These are phyloP conservation scores for Sarcoramphus papa DNA, from an alignment of 2,797 vertebrate species.

Conservation along the genomic window DNA sequence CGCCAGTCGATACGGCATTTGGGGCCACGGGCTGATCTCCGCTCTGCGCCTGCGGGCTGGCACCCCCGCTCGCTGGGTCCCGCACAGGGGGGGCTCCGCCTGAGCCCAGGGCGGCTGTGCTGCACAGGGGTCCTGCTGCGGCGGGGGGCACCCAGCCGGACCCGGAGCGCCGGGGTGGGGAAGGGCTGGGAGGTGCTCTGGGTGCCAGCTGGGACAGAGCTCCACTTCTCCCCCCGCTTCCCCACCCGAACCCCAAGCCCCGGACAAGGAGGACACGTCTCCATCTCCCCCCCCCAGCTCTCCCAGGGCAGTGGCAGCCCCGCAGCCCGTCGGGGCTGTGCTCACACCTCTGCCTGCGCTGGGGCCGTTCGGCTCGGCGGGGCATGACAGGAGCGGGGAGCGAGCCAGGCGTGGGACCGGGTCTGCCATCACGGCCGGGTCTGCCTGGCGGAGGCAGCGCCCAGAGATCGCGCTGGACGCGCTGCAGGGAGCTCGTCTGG, in stretches of 20 bases:
- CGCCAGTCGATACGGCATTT: rapidly evolving
- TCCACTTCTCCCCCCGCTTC: background rate
- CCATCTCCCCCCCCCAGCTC: background rate
- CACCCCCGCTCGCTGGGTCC: background rate
- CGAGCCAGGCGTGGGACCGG: background rate
- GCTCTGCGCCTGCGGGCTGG: background rate
- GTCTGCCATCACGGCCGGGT: rapidly evolving
- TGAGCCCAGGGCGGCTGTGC: background rate
- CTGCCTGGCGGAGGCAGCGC: background rate
- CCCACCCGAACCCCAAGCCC: too few species aligned
- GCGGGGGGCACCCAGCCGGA: rapidly evolving
- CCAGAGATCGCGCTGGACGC: background rate
- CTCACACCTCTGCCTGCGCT: rapidly evolving
- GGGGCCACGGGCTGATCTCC: background rate
- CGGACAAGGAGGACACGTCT: rapidly evolving
- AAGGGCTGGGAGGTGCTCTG: background rate
- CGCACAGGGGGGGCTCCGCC: too few species aligned
- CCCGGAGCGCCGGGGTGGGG: rapidly evolving
- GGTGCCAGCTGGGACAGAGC: background rate
- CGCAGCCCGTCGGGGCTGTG: rapidly evolving
- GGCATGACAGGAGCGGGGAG: rapidly evolving
- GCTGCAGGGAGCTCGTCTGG: background rate
- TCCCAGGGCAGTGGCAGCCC: background rate
- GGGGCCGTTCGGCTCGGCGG: rapidly evolving
- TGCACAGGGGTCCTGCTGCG: rapidly evolving